Evolutionary conservation across 2,113 vertebrate species (phyloP), one percentile per base, ranked within the genome.

Genomic region (Coreoperca whiteheadi): DNA sequence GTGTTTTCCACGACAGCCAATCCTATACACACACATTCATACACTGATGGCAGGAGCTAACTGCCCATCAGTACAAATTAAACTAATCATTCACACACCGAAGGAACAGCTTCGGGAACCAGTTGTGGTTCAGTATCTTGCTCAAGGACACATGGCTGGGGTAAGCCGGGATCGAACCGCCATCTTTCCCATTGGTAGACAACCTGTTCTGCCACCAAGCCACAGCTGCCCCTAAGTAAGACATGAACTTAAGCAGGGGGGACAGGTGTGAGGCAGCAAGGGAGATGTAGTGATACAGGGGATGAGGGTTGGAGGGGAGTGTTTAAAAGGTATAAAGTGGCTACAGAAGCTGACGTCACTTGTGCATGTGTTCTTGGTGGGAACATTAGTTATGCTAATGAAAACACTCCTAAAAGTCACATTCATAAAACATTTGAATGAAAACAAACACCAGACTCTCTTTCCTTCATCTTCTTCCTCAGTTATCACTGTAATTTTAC

Each of bases 401-500:
- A 43, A 72, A 75, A 60, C 28, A 20, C 25, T 73, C 11, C 57
- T 25, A 46, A 71, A 41, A 60, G 15, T 53, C 16, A 74, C 14
- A 53, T 59, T 67, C 39, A 59, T 51, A 57, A 82, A 63, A 56
- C 39, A 67, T 50, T 3, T 71, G 10, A 50, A 41, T 1, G 5
- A 25, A 60, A 61, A 6, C 3, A 39, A 23, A 46, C 39, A 61
- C 2, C 16, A 46, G 28, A 53, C 48, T 61, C 43, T 15, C 30
- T 69, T 48, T 57, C 18, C 23, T 61, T 75, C 41, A 57, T 75
- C 53, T 83, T 46, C 18, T 61, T 23, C 28, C 20, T 69, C 37
- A 71, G 67, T 74, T 68, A 60, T 83, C 54, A 28, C 6, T 78
- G 74, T 69, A 68, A 76, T 72, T 72, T 79, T 32, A 79, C 50